phyloP scores from a whole-genome alignment of 1,140 invertebrate genomes.

The Ephestia elutella region DNA sequence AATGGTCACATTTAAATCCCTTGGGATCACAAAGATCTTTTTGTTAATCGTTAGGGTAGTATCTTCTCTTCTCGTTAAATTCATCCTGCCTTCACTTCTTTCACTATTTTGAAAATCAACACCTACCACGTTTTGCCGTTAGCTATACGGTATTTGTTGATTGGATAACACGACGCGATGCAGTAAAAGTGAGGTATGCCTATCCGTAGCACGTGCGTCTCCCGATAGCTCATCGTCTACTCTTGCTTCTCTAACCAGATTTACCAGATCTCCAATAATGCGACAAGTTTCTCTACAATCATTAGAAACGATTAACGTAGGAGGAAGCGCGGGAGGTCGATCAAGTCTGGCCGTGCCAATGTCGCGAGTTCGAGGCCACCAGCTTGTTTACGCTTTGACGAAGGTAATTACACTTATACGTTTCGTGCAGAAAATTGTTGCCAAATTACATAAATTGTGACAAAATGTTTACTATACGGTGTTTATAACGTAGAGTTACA shows the following conservation, averaged over 20 bases:
- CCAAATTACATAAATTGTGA: constrained; percentile 27
- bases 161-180: too few relatives aligned
- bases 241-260: background rate
- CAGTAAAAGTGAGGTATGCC: constrained; percentile 31
- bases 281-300: constrained; percentile 1
- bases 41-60: too few relatives aligned
- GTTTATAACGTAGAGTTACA: background rate
- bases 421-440: constrained; percentile 37
- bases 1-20: too few relatives aligned
- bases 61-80: too few relatives aligned
- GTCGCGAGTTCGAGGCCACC: constrained; percentile 41
- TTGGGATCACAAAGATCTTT: too few relatives aligned
- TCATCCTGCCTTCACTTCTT: too few relatives aligned
- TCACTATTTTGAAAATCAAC: too few relatives aligned
- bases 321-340: constrained; percentile 22
- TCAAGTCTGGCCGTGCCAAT: constrained; percentile 29
- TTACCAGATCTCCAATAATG: constrained; percentile 16
- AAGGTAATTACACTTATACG: constrained; percentile 42
- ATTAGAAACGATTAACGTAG: constrained; percentile 4
- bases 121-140: too few relatives aligned
- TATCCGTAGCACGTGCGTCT: background rate
- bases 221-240: constrained; percentile 13
- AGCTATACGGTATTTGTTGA: too few relatives aligned
- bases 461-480: constrained; percentile 14
- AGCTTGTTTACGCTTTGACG: constrained; percentile 43